Evolutionary conservation across 1,140 invertebrate species (phyloP).

Genomic region (Lithobius niger): DNA sequence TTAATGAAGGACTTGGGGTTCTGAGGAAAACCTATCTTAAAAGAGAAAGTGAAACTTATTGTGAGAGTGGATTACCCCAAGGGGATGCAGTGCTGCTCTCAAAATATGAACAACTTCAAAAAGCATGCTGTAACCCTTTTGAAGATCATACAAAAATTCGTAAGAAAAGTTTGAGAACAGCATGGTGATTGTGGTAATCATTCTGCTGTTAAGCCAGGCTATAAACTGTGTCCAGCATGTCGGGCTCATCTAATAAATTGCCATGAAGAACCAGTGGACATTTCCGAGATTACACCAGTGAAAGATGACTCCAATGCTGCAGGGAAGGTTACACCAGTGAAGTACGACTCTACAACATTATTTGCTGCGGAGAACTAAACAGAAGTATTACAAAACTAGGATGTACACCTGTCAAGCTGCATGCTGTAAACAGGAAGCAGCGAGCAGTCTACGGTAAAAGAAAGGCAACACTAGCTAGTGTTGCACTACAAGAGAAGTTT

Average conservation of each 20-base stretch:
- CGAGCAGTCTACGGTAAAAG: background rate
- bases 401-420: too few relatives aligned
- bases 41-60: background rate
- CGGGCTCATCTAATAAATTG: background rate
- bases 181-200: background rate
- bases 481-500: background rate
- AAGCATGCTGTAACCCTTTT: background rate
- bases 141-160: background rate
- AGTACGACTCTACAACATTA: background rate
- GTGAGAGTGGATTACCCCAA: background rate
- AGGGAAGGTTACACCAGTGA: background rate
- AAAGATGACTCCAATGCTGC: background rate
- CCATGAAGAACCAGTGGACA: background rate
- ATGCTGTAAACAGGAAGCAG: too few relatives aligned
- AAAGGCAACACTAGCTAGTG: background rate
- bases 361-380: background rate
- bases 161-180: background rate
- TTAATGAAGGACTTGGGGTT: background rate
- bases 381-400: too few relatives aligned
- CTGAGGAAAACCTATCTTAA: too few relatives aligned
- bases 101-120: background rate
- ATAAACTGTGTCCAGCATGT: background rate
- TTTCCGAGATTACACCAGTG: background rate
- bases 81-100: background rate
- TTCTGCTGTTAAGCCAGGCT: background rate